These are phyloP conservation scores for Callimorpha dominula DNA, from an alignment of 2,888 invertebrate genomes.

Conservation along the genomic window DNA sequence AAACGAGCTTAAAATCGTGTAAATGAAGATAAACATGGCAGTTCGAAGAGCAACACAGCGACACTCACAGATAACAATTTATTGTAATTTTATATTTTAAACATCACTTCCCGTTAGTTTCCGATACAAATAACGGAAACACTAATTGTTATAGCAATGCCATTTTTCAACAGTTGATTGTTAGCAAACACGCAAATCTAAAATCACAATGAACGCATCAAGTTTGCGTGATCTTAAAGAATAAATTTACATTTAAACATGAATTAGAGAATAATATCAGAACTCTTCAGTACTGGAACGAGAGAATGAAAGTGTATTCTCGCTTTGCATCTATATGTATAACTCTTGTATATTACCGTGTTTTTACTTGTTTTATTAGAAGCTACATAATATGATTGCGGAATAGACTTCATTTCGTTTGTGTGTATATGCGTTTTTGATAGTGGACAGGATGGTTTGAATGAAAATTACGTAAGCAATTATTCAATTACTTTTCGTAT, in stretches of 20 bases:
- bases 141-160: slow-evolving; percentile 31
- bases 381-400: neutral
- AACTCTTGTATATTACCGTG: neutral
- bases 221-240: slow-evolving; percentile 37
- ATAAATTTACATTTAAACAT: slow-evolving; percentile 1
- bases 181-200: slow-evolving; percentile 41
- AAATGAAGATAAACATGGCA: neutral
- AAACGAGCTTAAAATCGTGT: neutral
- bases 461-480: neutral
- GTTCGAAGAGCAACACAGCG: neutral
- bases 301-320: slow-evolving; percentile 19
- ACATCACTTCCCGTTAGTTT: slow-evolving; percentile 17
- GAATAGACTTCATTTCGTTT: neutral
- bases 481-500: neutral
- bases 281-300: slow-evolving; percentile 6
- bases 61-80: slow-evolving; percentile 8
- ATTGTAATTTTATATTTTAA: slow-evolving; percentile 4
- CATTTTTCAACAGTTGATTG: slow-evolving; percentile 33
- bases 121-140: slow-evolving; percentile 40
- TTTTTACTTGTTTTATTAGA: neutral
- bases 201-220: slow-evolving; percentile 33
- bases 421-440: neutral
- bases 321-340: neutral
- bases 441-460: too few relatives aligned
- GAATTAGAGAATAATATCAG: neutral